Evolutionary conservation across 2,888 invertebrate species (phyloP), one percentile per base, ranked within the genome.

Genomic region (Drosophila koepferae): DNA sequence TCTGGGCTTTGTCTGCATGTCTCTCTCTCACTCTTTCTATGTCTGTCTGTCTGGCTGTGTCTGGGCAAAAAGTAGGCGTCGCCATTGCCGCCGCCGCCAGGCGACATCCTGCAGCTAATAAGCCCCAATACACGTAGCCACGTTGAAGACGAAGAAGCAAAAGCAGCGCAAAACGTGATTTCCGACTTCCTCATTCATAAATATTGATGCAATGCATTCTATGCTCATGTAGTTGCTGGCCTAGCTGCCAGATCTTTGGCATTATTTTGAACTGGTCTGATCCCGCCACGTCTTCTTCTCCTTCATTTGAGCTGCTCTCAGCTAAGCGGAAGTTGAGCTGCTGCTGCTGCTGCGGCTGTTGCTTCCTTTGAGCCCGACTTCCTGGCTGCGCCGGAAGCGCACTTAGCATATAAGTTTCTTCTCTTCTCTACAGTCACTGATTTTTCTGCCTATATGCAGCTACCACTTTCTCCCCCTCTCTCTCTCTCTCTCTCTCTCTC

Each of bases 161-260:
- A 78, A 61, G 61, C 66, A 63, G 28, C 68, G 66, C 76, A 61
- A 78, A 75, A 87, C 86, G 86, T 87, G 86, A 87, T 87, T 87
- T 87, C 86, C 86, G 85, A 87, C 77, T 87, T 87, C 86, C 86
- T 87, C 72, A 81, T 86, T 85, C 86, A 85, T 85, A 85, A 85
- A 85, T 85, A 85, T 85, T 74, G 80, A 85, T 85, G 85, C 40
- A 40, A 23, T 43, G 68, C 69, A 66, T 77, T 66, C 74, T 70
- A 56, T 10, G 58, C 58, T 36, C 44, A n/a, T 58, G 44, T 53
- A 23, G 56, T 38, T 44, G 36, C 4, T 20, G 56, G 43, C 31
- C 56, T 56, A 67, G 55, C 56, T 63, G 60, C 65, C 65, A 68
- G 59, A 61, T 61, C 38, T 56, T 18, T 63, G 48, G 48, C 38